Evolutionary conservation across 2,113 vertebrate genomes (phyloP).

Genomic region (Muntiacus reevesi): DNA sequence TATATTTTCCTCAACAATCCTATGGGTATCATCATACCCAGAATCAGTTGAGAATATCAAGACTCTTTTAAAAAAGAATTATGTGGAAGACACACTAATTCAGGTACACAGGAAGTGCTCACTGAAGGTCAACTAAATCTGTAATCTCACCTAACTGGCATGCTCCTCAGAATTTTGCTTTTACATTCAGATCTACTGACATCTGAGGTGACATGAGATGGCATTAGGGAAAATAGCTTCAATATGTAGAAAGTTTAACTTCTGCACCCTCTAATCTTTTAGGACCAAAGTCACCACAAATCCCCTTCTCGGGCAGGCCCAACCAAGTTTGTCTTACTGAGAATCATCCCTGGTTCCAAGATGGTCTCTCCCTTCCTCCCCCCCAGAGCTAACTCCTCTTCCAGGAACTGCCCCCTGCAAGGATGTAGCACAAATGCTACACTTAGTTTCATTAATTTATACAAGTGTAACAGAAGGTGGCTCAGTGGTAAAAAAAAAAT

Average conservation of each 20-base stretch:
- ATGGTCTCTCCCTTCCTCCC: neutral
- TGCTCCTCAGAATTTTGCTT: neutral
- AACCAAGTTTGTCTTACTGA: neutral
- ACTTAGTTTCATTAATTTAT: neutral
- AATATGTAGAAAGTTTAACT: neutral
- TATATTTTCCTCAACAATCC: neutral
- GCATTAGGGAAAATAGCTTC: neutral
- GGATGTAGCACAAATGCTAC: neutral
- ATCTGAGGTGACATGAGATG: neutral
- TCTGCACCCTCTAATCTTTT: neutral
- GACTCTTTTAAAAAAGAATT: neutral
- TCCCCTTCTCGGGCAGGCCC: neutral
- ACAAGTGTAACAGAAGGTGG: neutral
- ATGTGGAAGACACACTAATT: neutral
- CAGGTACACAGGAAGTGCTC: neutral
- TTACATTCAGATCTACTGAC: neutral
- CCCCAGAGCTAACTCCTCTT: neutral
- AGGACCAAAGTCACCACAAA: neutral
- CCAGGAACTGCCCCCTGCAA: neutral
- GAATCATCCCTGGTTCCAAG: neutral
- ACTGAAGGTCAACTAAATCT: neutral
- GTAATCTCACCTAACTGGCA: neutral
- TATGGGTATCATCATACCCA: neutral
- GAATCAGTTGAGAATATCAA: neutral
- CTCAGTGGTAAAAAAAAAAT: neutral